Base-by-base conservation (phyloP, 2,888 invertebrate genomes). In the Thymelicus sylvestris region DNA sequence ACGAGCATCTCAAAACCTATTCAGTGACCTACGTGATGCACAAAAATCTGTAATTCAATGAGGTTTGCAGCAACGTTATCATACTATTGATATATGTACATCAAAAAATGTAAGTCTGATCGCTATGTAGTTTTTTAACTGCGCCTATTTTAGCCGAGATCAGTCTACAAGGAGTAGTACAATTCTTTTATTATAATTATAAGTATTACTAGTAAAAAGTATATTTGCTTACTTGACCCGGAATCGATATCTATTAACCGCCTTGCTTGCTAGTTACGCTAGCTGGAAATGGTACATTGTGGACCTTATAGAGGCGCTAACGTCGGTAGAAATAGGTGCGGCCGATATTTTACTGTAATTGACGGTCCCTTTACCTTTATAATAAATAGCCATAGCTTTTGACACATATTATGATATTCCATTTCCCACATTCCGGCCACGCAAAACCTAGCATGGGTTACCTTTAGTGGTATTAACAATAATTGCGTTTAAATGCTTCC, bases 241-340 rank as follows among this genome's bases (percentile, higher is more conserved):
- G 7, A 19, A 7, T 52, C 19, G 19, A 19, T 13, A 19, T 52
- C 7, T 52, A 52, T 19, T 52, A 44, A 44, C 52, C 13, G 19
- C 7, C 24, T 24, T 55, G 55, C 55, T 55, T 55, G 55, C 55
- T 55, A 55, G 55, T 24, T 55, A 10, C 10, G 55, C 55, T 55
- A 55, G 19, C 24, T 55, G 55, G 55, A 55, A 55, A 55, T 55
- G 24, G 55, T 55, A 24, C 12, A 24, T 24, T 24, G 1, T 7
- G 5, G 12, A 55, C 10, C 10, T 6, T 55, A 44, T 24, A 24
- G 24, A 10, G 19, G 55, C 24, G 19, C 24, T 55, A 19, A 19
- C 10, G 8, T 55, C 12, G 24, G 55, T 55, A 55, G 44, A 44
- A 44, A 19, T 24, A 55, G 12, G 24, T 55, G 55, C 55, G 55